phyloP scores from a whole-genome alignment of 2,888 invertebrate genomes.

The Drosophila formosana region DNA sequence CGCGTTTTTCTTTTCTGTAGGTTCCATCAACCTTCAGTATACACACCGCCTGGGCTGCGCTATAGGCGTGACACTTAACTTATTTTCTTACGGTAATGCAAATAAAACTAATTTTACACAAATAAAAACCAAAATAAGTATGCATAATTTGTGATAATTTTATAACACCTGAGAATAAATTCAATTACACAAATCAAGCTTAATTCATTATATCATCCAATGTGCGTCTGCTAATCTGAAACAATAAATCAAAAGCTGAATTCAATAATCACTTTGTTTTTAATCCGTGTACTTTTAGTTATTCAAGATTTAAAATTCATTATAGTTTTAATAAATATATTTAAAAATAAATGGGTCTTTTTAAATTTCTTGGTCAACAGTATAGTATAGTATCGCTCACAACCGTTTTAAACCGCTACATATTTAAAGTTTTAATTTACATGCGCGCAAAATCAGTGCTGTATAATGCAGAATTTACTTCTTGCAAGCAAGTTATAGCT shows the following conservation, averaged over 20 bases:
- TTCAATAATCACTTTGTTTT: constrained; percentile 22
- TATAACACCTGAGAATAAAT: constrained; percentile 56
- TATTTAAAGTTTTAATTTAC: neutral
- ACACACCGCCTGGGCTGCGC: constrained; percentile 24
- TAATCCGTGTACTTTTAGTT: constrained; percentile 22
- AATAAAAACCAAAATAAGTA: constrained; percentile 52
- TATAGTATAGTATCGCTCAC: neutral
- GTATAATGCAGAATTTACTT: neutral
- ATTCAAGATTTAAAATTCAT: constrained; percentile 16
- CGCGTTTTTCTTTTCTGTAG: constrained; percentile 56
- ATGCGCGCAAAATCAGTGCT: constrained; percentile 15
- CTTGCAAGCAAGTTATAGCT: neutral
- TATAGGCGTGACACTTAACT: constrained; percentile 52
- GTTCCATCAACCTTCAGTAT: constrained; percentile 40
- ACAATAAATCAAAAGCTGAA: constrained; percentile 55
- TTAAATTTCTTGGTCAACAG: neutral
- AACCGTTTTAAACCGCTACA: neutral
- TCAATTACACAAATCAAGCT: constrained; percentile 33
- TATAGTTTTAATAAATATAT: constrained; percentile 54
- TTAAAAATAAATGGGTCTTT: neutral
- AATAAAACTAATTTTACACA: constrained; percentile 62
- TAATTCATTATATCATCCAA: constrained; percentile 47
- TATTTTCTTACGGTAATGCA: constrained; percentile 59
- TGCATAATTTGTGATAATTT: constrained; percentile 77
- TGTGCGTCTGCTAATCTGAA: constrained; percentile 48